A percentile compares a stretch with the other conserved stretches of the same genome.
phyloP scores from a whole-genome alignment of 92 coral and sea anemone genomes.

The Porites rus region DNA sequence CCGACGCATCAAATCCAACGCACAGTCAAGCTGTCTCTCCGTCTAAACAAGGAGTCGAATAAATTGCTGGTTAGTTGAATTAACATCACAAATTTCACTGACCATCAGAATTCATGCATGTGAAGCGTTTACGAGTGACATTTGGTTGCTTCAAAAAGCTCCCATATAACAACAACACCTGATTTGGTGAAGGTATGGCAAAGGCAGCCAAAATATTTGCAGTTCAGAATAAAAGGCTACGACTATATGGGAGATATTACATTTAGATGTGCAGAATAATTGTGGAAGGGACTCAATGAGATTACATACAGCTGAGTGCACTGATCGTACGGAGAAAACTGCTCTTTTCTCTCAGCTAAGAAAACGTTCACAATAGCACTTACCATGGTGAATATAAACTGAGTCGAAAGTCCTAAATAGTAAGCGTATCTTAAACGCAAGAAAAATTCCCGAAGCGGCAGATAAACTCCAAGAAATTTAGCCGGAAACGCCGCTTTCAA shows the following conservation, averaged over 20 bases:
- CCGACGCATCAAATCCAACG: constrained; percentile 99
- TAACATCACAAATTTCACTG: not conserved
- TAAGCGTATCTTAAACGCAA: constrained; percentile 13
- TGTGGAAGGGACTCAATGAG: not conserved
- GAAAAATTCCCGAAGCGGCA: constrained; percentile 38
- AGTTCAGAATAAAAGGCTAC: not conserved
- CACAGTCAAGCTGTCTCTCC: constrained; percentile 97
- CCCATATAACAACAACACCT: not conserved
- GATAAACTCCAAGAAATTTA: constrained; percentile 58
- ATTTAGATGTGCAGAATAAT: not conserved
- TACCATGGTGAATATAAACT: constrained; percentile 76
- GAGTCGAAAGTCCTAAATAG: constrained; percentile 48
- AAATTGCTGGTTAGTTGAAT: not conserved
- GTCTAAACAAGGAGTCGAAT: constrained; percentile 65
- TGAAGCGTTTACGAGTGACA: not conserved
- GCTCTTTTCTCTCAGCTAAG: constrained; percentile 55
- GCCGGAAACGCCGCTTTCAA: constrained; percentile 88
- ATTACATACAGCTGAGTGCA: constrained; percentile 12
- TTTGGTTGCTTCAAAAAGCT: not conserved
- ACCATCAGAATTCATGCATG: constrained; percentile 2
- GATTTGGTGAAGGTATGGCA: not conserved
- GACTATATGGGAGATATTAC: not conserved
- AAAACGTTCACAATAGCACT: constrained; percentile 47
- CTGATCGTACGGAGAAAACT: constrained; percentile 55
- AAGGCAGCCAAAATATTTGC: not conserved